These are phyloP conservation scores for Phasia obesa DNA, from an alignment of 2,888 invertebrate species.

Conservation along the genomic window DNA sequence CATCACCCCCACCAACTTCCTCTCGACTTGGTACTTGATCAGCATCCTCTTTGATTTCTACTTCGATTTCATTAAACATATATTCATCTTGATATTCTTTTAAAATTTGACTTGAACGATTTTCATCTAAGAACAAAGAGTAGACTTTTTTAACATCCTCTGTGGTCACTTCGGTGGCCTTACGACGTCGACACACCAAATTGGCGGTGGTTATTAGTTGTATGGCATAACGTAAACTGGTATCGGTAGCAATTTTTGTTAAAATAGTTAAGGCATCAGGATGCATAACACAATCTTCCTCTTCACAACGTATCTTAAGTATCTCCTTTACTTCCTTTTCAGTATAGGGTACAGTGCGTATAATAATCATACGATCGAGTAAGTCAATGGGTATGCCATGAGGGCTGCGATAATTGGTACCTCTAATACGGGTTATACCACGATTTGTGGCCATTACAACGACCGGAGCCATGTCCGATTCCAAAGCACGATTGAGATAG, in stretches of 20 bases:
- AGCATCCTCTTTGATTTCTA: conserved; percentile 74
- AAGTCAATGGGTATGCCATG: conserved; percentile 99
- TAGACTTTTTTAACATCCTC: conserved; percentile 98
- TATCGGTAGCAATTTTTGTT: conserved; percentile 95
- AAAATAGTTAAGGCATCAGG: conserved; percentile 94
- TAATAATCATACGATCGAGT: conserved; percentile 96
- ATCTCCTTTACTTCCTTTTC: conserved; percentile 96
- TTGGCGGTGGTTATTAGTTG: conserved; percentile 98
- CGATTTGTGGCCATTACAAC: conserved; percentile 99
- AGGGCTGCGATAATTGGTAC: conserved; percentile 95
- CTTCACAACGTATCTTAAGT: conserved; percentile 96
- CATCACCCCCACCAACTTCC: conserved; percentile 73
- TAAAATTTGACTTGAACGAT: conserved; percentile 95
- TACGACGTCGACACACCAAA: conserved; percentile 95
- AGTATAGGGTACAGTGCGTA: conserved; percentile 93
- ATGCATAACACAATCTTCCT: conserved; percentile 98
- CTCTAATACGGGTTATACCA: conserved; percentile 96
- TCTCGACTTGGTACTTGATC: conserved; percentile 74
- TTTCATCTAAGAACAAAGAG: conserved; percentile 96
- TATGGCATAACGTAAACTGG: conserved; percentile 97
- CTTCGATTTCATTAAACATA: conserved; percentile 89
- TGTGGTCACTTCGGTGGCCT: conserved; percentile 91
- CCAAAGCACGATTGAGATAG: conserved; percentile 97
- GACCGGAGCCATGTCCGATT: conserved; percentile 98
- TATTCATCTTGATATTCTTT: conserved; percentile 98